Evolutionary conservation across 1,140 invertebrate genomes (phyloP), one percentile per base, ranked within the genome.

Genomic region (Nasonia giraulti): DNA sequence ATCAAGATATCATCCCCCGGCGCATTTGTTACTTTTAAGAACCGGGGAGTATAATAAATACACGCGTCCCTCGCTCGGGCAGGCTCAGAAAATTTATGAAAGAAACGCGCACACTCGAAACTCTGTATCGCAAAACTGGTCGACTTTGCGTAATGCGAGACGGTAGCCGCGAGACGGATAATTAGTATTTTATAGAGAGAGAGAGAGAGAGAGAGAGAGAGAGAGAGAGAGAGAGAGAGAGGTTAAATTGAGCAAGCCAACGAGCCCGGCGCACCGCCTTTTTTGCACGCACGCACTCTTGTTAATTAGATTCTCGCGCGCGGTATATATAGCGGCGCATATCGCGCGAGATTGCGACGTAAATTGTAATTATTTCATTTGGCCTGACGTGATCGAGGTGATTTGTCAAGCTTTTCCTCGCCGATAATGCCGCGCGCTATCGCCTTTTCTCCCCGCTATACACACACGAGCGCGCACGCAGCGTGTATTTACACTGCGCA

Each of bases 331-430:
- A 27, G n/a, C 68, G 10, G 5, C 69, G 8, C 78, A 8, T 81
- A 23, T 71, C 23, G 69, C 7, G 12, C 73, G 71, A 62, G 68
- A 73, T 81, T 50, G 71, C 80, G 73, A 83, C 62, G 44, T 79
- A 73, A 79, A 84, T 84, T 79, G 68, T 84, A 79, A 84, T 79
- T 84, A 79, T 84, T 78, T 84, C 75, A 79, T 84, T 84, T n/a
- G 14, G 40, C 27, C 33, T 27, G 76, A 84, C 66, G 68, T 55
- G 76, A 79, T 84, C 44, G 82, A 62, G 76, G 31, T 62, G 66
- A 84, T 84, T 84, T 84, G 76, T 84, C 82, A 83, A 75, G 71
- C 71, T 76, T 83, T 55, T 33, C 50, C 37, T 50, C 27, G 14
- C 33, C 33, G 55, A 80, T 20, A 47, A 69, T 68, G 66, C 33